Evolutionary conservation across 2,888 invertebrate genomes (phyloP).

Genomic region (Cistogaster globosa): DNA sequence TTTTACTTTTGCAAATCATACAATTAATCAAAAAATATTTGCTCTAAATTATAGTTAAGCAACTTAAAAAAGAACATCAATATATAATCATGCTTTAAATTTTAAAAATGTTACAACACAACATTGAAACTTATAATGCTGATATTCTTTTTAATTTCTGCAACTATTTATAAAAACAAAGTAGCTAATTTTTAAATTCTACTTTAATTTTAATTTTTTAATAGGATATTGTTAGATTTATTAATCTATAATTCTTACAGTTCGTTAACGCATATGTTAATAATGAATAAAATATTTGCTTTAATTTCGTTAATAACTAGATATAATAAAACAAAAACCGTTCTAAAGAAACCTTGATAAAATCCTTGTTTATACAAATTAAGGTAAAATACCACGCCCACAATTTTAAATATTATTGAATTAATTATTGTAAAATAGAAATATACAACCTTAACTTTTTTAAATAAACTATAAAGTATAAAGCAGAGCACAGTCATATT

Average conservation of each 20-base stretch:
- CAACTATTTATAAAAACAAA: too few species aligned
- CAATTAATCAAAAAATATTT: too few species aligned
- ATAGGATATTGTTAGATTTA: constrained; percentile 14
- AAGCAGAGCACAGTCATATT: not conserved
- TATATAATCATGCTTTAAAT: too few species aligned
- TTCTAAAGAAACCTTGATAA: constrained; percentile 13
- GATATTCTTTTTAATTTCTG: not conserved
- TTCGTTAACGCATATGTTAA: constrained; percentile 4
- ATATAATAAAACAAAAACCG: not conserved
- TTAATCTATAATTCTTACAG: constrained; percentile 1
- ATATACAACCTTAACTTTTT: not conserved
- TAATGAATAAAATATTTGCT: constrained; percentile 1
- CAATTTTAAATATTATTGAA: not conserved
- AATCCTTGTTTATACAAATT: constrained; percentile 14
- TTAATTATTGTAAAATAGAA: not conserved
- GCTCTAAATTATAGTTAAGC: too few species aligned
- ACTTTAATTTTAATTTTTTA: constrained; percentile 9
- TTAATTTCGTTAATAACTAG: not conserved
- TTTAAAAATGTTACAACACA: not conserved
- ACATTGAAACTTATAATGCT: not conserved
- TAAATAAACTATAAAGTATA: not conserved
- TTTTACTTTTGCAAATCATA: too few species aligned
- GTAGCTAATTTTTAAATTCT: not conserved
- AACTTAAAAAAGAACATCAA: too few species aligned
- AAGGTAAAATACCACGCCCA: constrained; percentile 24